Conservation (phyloP, 1,140 invertebrate species). For the Probaryconus sp. region DNA sequence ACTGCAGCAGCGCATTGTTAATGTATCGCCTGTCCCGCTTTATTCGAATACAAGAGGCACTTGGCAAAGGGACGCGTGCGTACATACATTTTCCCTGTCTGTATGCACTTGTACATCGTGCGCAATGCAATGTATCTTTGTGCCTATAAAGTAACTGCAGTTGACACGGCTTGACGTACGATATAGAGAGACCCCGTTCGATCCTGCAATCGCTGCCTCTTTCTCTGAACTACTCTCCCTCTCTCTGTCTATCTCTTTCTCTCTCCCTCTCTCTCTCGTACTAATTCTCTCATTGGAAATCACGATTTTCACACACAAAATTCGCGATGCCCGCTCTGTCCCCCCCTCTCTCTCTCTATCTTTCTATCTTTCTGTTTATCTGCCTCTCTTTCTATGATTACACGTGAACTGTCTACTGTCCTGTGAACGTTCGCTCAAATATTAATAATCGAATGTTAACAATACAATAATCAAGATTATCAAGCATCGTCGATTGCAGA, state of each 20-base stretch:
- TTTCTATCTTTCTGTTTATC: neutral
- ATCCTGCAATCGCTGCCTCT: constrained; percentile 35
- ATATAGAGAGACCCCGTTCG: constrained; percentile 44
- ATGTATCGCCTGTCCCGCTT: constrained; percentile 59
- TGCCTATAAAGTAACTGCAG: constrained; percentile 63
- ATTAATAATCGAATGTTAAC: constrained; percentile 60
- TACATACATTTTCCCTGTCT: constrained; percentile 60
- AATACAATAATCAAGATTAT: constrained; percentile 44
- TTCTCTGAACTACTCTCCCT: constrained; percentile 18
- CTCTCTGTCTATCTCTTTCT: constrained; percentile 2
- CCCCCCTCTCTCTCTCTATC: neutral
- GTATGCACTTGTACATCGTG: constrained; percentile 61
- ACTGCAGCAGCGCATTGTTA: constrained; percentile 49
- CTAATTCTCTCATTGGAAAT: constrained; percentile 1
- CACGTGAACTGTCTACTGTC: constrained; percentile 7
- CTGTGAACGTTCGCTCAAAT: constrained; percentile 17
- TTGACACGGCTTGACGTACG: constrained; percentile 61
- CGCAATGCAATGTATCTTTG: constrained; percentile 62
- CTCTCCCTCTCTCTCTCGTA: neutral
- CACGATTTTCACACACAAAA: constrained; percentile 15
- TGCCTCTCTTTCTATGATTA: neutral
- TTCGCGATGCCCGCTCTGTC: neutral
- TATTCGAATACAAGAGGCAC: constrained; percentile 60
- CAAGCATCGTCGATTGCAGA: constrained; percentile 46
- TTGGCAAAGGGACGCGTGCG: constrained; percentile 62